Conservation (phyloP, 1,140 invertebrate species). For the Belonocnema kinseyi region DNA sequence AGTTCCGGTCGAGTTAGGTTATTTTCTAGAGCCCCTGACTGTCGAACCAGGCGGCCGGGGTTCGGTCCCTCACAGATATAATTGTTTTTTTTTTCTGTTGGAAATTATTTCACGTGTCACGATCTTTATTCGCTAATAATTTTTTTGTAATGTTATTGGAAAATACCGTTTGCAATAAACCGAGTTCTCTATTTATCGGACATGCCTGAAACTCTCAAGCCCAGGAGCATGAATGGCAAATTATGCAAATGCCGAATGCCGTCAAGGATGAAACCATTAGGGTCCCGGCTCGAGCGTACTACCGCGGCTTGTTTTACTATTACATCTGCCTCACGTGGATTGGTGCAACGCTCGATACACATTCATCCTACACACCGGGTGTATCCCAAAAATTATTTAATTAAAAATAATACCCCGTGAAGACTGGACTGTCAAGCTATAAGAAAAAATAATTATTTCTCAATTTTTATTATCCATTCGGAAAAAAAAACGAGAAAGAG, state of each 20-base stretch:
- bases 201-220: constrained; percentile 49
- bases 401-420: not conserved
- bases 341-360: constrained; percentile 35
- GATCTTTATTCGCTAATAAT: too few species aligned
- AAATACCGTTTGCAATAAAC: not conserved
- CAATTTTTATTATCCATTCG: too few species aligned
- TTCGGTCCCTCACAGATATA: too few species aligned
- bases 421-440: too few species aligned
- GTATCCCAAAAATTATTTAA: not conserved
- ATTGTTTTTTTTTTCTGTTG: too few species aligned
- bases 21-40: too few species aligned
- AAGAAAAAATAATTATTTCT: too few species aligned
- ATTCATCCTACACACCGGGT: constrained; percentile 35
- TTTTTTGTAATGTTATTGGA: not conserved
- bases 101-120: too few species aligned
- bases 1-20: too few species aligned
- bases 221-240: constrained; percentile 61
- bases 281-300: constrained; percentile 57
- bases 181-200: constrained; percentile 50
- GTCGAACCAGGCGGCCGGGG: too few species aligned
- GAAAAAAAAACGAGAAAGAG: too few species aligned
- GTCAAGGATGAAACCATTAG: constrained; percentile 63
- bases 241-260: constrained; percentile 62
- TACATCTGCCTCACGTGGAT: constrained; percentile 44
- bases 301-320: constrained; percentile 52